These are phyloP conservation scores for Helicoverpa assulta DNA, from an alignment of 2,888 invertebrate species.

Conservation along the genomic window DNA sequence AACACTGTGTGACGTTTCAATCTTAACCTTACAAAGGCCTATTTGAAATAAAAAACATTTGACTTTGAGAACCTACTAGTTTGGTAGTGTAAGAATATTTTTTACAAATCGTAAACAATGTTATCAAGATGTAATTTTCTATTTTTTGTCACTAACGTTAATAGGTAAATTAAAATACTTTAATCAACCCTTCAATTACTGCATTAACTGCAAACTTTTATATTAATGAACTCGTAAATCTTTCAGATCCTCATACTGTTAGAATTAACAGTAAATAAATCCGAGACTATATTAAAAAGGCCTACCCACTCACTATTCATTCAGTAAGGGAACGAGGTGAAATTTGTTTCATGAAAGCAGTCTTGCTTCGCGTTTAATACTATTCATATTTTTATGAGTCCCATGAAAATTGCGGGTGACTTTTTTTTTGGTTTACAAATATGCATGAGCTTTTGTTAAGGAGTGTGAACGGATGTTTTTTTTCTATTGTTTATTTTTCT, in stretches of 20 bases:
- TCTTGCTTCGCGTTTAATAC: slow-evolving; percentile 63
- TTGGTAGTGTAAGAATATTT: too few relatives aligned
- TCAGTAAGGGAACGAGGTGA: slow-evolving; percentile 67
- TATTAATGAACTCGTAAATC: slow-evolving; percentile 10
- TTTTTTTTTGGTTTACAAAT: slow-evolving; percentile 53
- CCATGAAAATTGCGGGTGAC: slow-evolving; percentile 60
- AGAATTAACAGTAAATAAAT: slow-evolving; percentile 39
- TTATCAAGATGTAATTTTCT: too few relatives aligned
- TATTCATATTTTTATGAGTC: slow-evolving; percentile 66
- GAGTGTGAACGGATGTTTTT: slow-evolving; percentile 37
- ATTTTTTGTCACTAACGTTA: too few relatives aligned
- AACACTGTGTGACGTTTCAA: too few relatives aligned
- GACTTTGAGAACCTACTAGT: too few relatives aligned
- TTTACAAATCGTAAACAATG: too few relatives aligned
- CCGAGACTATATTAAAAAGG: slow-evolving; percentile 47
- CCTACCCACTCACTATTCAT: slow-evolving; percentile 63
- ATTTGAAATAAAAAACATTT: too few relatives aligned
- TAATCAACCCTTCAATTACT: neutral
- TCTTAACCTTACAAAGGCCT: too few relatives aligned
- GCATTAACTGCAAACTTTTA: neutral
- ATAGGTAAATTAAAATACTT: neutral
- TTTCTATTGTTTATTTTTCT: slow-evolving; percentile 21
- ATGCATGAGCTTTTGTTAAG: slow-evolving; percentile 29
- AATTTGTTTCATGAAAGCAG: slow-evolving; percentile 66
- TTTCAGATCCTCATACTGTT: slow-evolving; percentile 25